Evolutionary conservation across 2,888 invertebrate species (phyloP), one percentile per base, ranked within the genome.

Genomic region (Timema podura): DNA sequence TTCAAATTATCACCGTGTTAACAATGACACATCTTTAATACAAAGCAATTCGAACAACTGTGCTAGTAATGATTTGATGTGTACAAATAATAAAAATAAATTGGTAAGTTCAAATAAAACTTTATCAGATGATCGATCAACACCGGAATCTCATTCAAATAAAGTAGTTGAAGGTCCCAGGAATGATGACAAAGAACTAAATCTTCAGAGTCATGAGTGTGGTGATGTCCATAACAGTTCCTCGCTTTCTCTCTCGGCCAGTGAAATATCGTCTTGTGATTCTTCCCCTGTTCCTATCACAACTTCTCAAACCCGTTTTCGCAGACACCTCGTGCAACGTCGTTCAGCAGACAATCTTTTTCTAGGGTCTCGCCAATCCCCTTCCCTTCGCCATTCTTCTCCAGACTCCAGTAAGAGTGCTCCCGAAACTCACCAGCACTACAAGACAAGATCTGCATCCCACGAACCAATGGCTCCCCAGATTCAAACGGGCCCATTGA

Each of bases 371-470:
- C 80, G 79, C 2, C 79, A 80, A 10, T 78, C 79, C 16, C 79
- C 77, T 73, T 78, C 79, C n/a, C 74, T 78, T 75, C 74, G 78
- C 71, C 78, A 80, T 74, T 81, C 81, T 69, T 80, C 81, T 76
- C 81, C 81, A 46, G 81, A 80, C 70, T 80, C 81, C 46, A 77
- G 79, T 67, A 79, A 77, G 74, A 81, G 81, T 74, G 80, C 78
- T 64, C 80, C 80, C 48, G 77, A 73, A 16, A 15, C 72, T 16
- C 30, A 46, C 44, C 65, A 77, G 68, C 78, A 78, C 67, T 74
- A 77, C 44, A 80, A 80, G 71, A 77, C 77, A 51, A 77, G 80
- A 64, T 81, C 80, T 5, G 78, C 77, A 15, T 81, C 81, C 6
- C 80, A 80, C 69, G 81, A 81, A 75, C 76, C 78, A 13, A 71